Base-by-base conservation (phyloP, 2,113 vertebrate genomes). In the Perca schrenkii region DNA sequence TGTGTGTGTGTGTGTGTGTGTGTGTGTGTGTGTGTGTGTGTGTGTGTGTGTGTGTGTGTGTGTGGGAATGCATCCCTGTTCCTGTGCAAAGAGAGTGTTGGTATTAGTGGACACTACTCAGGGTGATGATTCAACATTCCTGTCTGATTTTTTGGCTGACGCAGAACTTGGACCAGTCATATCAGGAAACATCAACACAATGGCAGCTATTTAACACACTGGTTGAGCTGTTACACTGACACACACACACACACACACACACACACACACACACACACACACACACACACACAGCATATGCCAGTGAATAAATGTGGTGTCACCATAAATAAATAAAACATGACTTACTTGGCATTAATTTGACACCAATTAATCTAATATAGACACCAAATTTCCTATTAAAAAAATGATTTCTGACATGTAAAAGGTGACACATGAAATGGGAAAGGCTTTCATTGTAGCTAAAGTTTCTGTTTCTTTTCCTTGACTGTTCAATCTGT, bases 91-190 rank as follows among this genome's bases (percentile, higher is more conserved):
- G 57, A 40, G 46, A 67, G 82, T 72, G 64, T 74, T 77, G 36
- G 73, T 86, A 88, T 89, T 83, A 88, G 83, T 68, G 71, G 64
- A 65, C 78, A 83, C 91, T 87, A 90, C 70, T 93, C 90, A 92
- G 57, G 46, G 52, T 66, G 90, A 90, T 91, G 91, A 94, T 86
- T 90, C 92, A 90, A 90, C 90, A 84, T 92, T 90, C 88, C 88
- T 88, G 84, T 79, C 88, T 36, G 68, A 84, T 77, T 84, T 11
- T 86, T 56, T 74, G 74, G 83, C 84, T 65, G 60, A 28, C 36
- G 53, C 74, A 82, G 84, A 70, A 78, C 79, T 80, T 72, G 6
- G 62, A 68, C 71, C 54, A 65, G 75, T 86, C 88, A 77, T 82
- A 77, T 80, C 46, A 57, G 53, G 68, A 13, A 72, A 64, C 80